Base-by-base conservation (phyloP, 2,797 vertebrate genomes). In the Margarornis squamiger region DNA sequence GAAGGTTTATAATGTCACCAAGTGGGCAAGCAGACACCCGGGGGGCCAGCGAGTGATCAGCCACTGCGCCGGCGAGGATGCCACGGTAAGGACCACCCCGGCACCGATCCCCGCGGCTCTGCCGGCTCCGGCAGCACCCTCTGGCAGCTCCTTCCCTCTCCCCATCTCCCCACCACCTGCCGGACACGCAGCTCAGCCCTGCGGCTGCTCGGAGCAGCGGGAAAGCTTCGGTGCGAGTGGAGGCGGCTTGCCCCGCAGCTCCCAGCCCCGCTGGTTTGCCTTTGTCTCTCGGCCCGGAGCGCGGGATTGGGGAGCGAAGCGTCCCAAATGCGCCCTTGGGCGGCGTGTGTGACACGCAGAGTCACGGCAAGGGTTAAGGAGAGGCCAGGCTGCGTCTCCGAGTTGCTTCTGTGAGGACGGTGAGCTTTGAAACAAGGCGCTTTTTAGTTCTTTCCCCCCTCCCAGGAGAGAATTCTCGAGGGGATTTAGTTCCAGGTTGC, bases 31-130 rank as follows among this genome's bases (percentile, higher is more conserved):
- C 7, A 94, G 88, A 7, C 97, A 98, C 77, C 97, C 97, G 14
- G 97, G 97, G 38, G 98, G 98, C 0, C 88, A 19, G 3, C 88
- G 77, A 15, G 94, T 98, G 9, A 97, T 98, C 95, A 95, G 62
- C 57, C 97, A 98, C 97, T 97, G 91, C 43, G 97, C 98, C 23
- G 97, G 98, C 3, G 96, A 98, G 63, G 98, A 98, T 54, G 97
- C 97, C 61, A 98, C 97, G 97, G 98, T 98, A 97, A 98, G 98
- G 87, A 71, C 61, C 51, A 19, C 20, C 26, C 9, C 36, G 11
- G 29, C 67, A 19, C 34, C 5, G 82, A 49, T n/a, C 48, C 79
- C 30, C 45, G 48, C 46, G 73, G 85, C 71, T 27, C 65, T n/a
- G 68, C 87, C 61, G 6, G 63, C 87, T 61, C 74, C 92, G 3